Percentiles rank a stretch among this genome's conserved stretches.
Evolutionary conservation across 2,113 vertebrate genomes (phyloP).

Genomic region (Psammodynastes pulverulentus): DNA sequence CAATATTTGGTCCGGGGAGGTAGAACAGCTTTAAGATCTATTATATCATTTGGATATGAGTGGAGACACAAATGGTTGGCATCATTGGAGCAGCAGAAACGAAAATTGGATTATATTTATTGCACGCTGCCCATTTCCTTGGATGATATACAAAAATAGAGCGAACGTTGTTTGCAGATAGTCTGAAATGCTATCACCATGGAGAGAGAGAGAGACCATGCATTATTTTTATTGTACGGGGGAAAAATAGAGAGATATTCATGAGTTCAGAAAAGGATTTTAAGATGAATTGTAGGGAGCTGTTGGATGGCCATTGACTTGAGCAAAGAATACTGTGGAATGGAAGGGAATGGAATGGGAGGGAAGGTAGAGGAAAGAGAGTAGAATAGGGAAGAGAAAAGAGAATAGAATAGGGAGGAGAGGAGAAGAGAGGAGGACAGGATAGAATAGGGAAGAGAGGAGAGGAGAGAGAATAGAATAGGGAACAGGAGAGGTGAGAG

Average conservation of each 20-base stretch:
- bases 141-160: not conserved
- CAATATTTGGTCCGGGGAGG: constrained; percentile 23
- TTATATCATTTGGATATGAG: not conserved
- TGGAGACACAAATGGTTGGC: not conserved
- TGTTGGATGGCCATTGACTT: not conserved
- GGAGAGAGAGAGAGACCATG: not conserved
- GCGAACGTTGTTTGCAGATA: not conserved
- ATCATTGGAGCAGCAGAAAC: not conserved
- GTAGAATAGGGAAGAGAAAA: too few relatives aligned
- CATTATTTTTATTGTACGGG: not conserved
- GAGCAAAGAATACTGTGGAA: not conserved
- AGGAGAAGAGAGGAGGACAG: not conserved
- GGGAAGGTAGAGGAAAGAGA: too few relatives aligned
- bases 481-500: too few relatives aligned
- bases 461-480: too few relatives aligned
- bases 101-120: constrained; percentile 13
- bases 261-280: not conserved
- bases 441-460: too few relatives aligned
- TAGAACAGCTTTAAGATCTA: constrained; percentile 14
- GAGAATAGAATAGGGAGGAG: too few relatives aligned
- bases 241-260: not conserved
- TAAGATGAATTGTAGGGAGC: not conserved
- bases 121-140: constrained; percentile 1
- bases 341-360: too few relatives aligned
- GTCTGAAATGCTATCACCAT: not conserved